Conservation (phyloP, 2,888 invertebrate species). For the Scelioninae gen. 1 region DNA sequence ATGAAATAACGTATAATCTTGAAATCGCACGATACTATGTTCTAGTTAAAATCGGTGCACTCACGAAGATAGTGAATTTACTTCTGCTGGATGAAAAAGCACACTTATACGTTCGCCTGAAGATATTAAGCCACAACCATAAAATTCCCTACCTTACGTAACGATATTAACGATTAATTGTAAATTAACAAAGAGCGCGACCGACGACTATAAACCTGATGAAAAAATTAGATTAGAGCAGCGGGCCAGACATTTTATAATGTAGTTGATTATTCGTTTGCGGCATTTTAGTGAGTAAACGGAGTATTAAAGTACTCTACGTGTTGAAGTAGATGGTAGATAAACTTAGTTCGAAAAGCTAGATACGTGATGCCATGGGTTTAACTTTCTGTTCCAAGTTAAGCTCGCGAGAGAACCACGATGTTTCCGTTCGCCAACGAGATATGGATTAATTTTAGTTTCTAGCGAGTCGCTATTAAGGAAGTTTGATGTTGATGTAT, state of each 20-base stretch:
- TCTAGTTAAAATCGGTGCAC: constrained; percentile 43
- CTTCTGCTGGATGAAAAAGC: constrained; percentile 8
- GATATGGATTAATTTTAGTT: constrained; percentile 81
- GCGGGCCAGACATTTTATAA: constrained; percentile 45
- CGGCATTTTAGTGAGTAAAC: constrained; percentile 70
- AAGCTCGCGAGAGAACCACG: constrained; percentile 72
- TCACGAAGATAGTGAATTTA: constrained; percentile 25
- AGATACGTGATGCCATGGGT: constrained; percentile 77
- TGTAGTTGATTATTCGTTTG: constrained; percentile 76
- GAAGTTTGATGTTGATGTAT: constrained; percentile 70
- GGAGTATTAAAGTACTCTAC: constrained; percentile 69
- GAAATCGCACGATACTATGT: constrained; percentile 20
- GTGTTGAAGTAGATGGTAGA: constrained; percentile 66
- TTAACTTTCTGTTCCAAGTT: constrained; percentile 77
- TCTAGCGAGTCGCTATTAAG: constrained; percentile 79
- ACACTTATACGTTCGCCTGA: too few relatives aligned
- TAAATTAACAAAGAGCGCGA: constrained; percentile 4
- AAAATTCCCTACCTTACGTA: background rate
- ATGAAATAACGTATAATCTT: constrained; percentile 59
- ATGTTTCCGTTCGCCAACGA: constrained; percentile 71
- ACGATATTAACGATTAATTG: constrained; percentile 8
- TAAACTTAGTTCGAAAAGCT: constrained; percentile 78
- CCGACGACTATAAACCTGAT: background rate
- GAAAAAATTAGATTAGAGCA: background rate
- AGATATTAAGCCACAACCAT: background rate